Conservation (phyloP, 2,888 invertebrate genomes). For the Oscheius sp. region DNA sequence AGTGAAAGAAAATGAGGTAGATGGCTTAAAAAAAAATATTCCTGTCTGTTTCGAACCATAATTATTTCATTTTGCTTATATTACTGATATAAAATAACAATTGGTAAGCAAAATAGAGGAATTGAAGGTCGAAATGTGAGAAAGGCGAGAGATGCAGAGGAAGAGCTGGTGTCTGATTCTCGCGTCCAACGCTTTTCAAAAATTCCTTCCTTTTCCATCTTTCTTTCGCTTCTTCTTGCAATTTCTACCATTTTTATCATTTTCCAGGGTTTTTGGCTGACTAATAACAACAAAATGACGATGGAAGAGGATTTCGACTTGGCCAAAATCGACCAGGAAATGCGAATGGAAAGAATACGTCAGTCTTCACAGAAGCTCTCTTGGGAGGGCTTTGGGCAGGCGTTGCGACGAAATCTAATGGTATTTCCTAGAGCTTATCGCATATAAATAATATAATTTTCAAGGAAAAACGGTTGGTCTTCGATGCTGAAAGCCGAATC, state of each 20-base stretch:
- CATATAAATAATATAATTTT: conserved; percentile 3
- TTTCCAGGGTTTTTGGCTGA: conserved; percentile 17
- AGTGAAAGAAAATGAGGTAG: too few species aligned
- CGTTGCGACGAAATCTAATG: neutral
- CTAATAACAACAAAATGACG: conserved; percentile 4
- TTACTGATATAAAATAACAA: too few species aligned
- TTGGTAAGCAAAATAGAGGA: too few species aligned
- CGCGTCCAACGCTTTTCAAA: neutral
- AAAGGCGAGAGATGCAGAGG: conserved; percentile 7
- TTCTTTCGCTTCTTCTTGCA: neutral
- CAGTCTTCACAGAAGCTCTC: conserved; percentile 43
- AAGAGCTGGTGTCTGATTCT: neutral
- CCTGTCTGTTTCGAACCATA: too few species aligned
- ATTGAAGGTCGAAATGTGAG: too few species aligned
- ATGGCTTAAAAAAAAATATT: too few species aligned
- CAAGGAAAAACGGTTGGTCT: conserved; percentile 46
- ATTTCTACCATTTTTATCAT: neutral
- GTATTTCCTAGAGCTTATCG: neutral
- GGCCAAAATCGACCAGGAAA: conserved; percentile 49
- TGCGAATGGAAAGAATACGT: conserved; percentile 51
- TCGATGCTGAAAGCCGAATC: conserved; percentile 43
- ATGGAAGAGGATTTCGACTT: conserved; percentile 46
- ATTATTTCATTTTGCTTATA: too few species aligned
- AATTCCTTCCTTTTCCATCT: too few species aligned
- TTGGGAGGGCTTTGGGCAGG: conserved; percentile 48